Conservation (phyloP, 1,140 invertebrate genomes). For the Papilio glaucus region DNA sequence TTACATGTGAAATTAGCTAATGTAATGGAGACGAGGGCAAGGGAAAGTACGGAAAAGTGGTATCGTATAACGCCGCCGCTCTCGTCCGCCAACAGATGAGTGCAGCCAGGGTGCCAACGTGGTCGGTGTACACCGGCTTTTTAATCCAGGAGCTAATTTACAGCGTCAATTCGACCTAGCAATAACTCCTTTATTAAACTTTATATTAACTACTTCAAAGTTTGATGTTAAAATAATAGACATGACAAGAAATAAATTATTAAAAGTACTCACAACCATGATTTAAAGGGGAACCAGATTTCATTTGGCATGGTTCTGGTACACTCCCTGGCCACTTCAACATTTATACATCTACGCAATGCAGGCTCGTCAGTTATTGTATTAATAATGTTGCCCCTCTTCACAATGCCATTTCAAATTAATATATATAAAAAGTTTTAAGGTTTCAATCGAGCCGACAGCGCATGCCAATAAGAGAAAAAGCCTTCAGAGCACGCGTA, state of each 20-base stretch:
- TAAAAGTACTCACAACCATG: too few species aligned
- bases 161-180: too few species aligned
- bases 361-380: background rate
- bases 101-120: background rate
- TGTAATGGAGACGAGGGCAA: background rate
- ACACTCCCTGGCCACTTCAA: too few species aligned
- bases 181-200: too few species aligned
- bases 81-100: background rate
- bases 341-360: background rate
- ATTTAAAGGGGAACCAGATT: too few species aligned
- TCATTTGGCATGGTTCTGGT: too few species aligned
- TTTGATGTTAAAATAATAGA: too few species aligned
- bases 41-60: constrained; percentile 19
- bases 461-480: constrained; percentile 16
- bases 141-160: too few species aligned
- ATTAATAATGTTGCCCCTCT: constrained; percentile 4
- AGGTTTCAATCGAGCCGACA: constrained; percentile 25
- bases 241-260: too few species aligned
- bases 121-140: background rate
- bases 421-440: constrained; percentile 6
- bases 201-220: too few species aligned
- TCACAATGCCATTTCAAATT: constrained; percentile 7
- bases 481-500: background rate
- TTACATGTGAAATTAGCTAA: background rate
- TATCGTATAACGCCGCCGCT: background rate